Evolutionary conservation across 2,888 invertebrate genomes (phyloP), one percentile per base, ranked within the genome.

Genomic region (Erynnis tages): DNA sequence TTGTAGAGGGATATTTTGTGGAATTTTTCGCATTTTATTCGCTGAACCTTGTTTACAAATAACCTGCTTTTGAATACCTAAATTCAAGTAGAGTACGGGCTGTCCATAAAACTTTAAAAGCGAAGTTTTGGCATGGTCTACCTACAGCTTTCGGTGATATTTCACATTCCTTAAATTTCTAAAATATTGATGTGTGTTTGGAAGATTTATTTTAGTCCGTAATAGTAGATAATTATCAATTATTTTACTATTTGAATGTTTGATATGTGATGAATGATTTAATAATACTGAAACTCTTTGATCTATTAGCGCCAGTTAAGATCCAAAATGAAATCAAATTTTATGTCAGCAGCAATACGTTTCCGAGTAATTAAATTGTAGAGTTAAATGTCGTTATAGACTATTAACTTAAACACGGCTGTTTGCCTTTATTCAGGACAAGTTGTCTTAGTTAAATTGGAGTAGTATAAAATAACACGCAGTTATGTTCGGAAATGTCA

Each of bases 1-100:
- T 52, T 52, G 44, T 52, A 44, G 21, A 37, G 21, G 29, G 50
- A 52, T 44, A 52, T 50, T 50, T 50, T 27, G 50, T 38, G 27
- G 13, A 25, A 50, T 52, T 52, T 52, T 52, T 52, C 50, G 21
- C 43, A 52, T 52, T 43, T 43, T 43, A 29, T 5, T 19, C 19
- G 13, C 50, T 21, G 34, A 50, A 43, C 41, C 35, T 43, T 43
- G 43, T 35, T 14, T 29, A 35, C 43, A 50, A 43, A 35, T 50
- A 50, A 19, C 14, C 21, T 43, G 34, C 34, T 35, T 40, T 50
- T 50, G 50, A 29, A 50, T 43, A 35, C 35, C 29, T 21, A 4
- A 43, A 43, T 50, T 50, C 35, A 21, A 29, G 27, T 29, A 25
- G 8, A 16, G 7, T 14, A 27, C 29, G 11, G 21, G 17, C 40